Percentiles rank a stretch among this genome's conserved stretches.
phyloP scores from a whole-genome alignment of 1,140 invertebrate genomes.

The Drosophila malerkotliana region DNA sequence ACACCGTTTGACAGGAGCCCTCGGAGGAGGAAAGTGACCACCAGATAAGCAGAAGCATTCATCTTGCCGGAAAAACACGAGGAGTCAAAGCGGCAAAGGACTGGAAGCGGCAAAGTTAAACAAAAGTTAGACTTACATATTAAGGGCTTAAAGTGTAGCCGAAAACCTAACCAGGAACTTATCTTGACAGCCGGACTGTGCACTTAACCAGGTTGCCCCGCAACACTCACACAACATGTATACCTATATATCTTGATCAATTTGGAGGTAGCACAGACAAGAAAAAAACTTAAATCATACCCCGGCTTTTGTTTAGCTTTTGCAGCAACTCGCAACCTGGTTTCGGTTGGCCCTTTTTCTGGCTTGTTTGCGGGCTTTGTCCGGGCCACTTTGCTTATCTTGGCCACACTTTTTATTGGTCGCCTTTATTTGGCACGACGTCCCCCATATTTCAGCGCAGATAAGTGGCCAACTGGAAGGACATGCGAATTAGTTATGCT shows the following conservation, averaged over 20 bases:
- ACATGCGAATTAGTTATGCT: slow-evolving; percentile 70
- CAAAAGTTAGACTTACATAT: slow-evolving; percentile 53
- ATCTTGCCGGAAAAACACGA: slow-evolving; percentile 53
- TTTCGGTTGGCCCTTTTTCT: slow-evolving; percentile 14
- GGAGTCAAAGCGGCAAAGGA: slow-evolving; percentile 13
- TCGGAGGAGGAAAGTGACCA: slow-evolving; percentile 47
- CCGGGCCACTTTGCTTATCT: slow-evolving; percentile 71
- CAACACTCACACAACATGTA: slow-evolving; percentile 12
- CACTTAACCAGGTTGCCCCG: slow-evolving; percentile 43
- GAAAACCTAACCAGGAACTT: slow-evolving; percentile 45
- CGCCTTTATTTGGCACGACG: slow-evolving; percentile 68
- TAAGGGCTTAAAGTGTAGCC: slow-evolving; percentile 50
- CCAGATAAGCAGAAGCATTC: slow-evolving; percentile 80
- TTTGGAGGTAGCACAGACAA: slow-evolving; percentile 21
- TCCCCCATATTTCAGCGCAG: slow-evolving; percentile 67
- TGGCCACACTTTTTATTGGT: slow-evolving; percentile 75
- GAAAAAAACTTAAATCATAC: slow-evolving; percentile 50
- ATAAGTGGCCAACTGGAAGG: slow-evolving; percentile 67
- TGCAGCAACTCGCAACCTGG: slow-evolving; percentile 18
- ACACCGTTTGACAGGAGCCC: slow-evolving; percentile 67
- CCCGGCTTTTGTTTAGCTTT: slow-evolving; percentile 47
- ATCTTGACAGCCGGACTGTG: slow-evolving; percentile 46
- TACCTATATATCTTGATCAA: slow-evolving; percentile 53
- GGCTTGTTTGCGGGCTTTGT: slow-evolving; percentile 24
- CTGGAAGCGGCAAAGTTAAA: slow-evolving; percentile 36